These are phyloP conservation scores for Latheticus oryzae DNA, from an alignment of 2,888 invertebrate genomes.

Conservation along the genomic window DNA sequence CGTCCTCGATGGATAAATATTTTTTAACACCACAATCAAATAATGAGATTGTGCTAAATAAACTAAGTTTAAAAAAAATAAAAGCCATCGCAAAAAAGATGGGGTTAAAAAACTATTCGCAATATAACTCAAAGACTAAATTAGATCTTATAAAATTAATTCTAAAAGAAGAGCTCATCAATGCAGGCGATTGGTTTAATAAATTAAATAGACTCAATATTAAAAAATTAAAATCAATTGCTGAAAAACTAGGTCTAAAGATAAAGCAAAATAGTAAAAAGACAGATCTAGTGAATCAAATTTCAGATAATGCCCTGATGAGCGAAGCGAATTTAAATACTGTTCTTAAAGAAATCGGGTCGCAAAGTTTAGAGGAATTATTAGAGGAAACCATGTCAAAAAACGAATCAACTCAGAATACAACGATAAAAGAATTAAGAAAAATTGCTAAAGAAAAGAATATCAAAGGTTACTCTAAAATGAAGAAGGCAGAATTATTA, in stretches of 20 bases:
- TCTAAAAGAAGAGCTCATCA: conserved; percentile 16
- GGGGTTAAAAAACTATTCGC: conserved; percentile 17
- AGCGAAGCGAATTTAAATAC: conserved; percentile 23
- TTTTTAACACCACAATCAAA: conserved; percentile 25
- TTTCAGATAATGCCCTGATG: conserved; percentile 31
- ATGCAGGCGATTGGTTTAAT: conserved; percentile 30
- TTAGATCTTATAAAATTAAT: conserved; percentile 22
- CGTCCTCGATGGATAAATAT: conserved; percentile 22
- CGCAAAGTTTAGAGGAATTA: conserved; percentile 15
- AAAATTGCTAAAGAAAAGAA: conserved; percentile 22
- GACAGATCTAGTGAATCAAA: conserved; percentile 24
- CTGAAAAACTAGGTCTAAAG: conserved; percentile 25
- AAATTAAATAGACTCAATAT: conserved; percentile 34
- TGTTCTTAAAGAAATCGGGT: conserved; percentile 19
- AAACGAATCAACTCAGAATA: conserved; percentile 14
- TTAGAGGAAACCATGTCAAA: conserved; percentile 20
- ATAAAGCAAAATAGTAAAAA: conserved; percentile 27
- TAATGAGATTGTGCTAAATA: conserved; percentile 22
- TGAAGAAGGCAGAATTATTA: conserved; percentile 25
- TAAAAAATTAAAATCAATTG: conserved; percentile 37
- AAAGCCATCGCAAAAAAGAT: conserved; percentile 14
- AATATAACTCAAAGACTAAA: conserved; percentile 21
- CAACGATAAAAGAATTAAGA: conserved; percentile 21
- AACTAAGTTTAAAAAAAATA: conserved; percentile 23
- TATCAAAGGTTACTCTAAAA: conserved; percentile 16